Conservation (phyloP, 2,113 vertebrate species). For the Brachypodius melanocephalos region DNA sequence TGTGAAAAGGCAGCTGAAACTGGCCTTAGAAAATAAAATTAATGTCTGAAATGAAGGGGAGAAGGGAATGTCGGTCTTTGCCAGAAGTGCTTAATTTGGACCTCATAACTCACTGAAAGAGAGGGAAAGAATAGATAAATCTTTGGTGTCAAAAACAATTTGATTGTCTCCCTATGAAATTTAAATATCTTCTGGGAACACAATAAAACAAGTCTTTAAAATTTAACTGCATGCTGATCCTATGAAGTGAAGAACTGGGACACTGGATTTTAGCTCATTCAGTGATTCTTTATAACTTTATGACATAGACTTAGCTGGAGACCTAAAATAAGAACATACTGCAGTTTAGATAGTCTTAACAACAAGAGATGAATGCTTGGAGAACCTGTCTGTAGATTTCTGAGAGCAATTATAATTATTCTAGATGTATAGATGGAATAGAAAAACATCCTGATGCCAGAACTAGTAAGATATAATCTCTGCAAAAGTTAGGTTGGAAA, state of each 20-base stretch:
- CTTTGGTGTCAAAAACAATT: not conserved
- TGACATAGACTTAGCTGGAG: not conserved
- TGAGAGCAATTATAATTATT: slow-evolving; percentile 32
- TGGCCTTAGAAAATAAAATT: not conserved
- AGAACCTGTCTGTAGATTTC: slow-evolving; percentile 8
- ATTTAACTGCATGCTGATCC: not conserved
- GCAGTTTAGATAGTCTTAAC: slow-evolving; percentile 18
- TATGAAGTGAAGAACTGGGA: not conserved
- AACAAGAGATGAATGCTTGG: not conserved
- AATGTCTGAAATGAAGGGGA: not conserved
- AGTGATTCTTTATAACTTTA: slow-evolving; percentile 11
- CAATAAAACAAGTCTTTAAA: not conserved
- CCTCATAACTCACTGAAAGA: not conserved
- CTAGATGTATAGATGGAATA: not conserved
- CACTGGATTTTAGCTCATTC: slow-evolving; percentile 21
- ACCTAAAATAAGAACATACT: slow-evolving; percentile 32
- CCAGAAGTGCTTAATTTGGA: not conserved
- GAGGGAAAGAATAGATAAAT: not conserved
- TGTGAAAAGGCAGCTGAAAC: not conserved
- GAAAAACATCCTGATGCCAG: not conserved
- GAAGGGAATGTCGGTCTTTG: not conserved
- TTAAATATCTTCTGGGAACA: not conserved
- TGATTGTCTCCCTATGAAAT: not conserved
- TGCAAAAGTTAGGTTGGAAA: not conserved
- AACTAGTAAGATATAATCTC: not conserved